Conservation (phyloP, 1,140 invertebrate genomes). For the Chlorops oryzae region DNA sequence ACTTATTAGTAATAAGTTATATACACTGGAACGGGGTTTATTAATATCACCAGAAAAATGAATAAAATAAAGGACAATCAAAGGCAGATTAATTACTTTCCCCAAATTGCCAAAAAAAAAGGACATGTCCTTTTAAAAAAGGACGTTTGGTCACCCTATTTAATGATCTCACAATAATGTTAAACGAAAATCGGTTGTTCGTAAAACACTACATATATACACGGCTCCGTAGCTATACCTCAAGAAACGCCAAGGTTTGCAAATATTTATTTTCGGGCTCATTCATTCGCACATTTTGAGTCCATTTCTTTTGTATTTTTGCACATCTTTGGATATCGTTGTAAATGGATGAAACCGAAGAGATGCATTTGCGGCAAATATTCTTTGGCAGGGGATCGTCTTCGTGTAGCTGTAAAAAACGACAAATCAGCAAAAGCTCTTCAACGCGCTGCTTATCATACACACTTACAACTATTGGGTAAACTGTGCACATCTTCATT, state of each 20-base stretch:
- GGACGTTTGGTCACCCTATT: too few species aligned
- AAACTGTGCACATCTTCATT: conserved; percentile 14
- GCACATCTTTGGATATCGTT: conserved; percentile 5
- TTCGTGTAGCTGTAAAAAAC: conserved; percentile 12
- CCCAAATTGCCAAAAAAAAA: too few species aligned
- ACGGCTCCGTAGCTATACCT: too few species aligned
- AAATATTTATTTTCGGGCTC: conserved; percentile 14
- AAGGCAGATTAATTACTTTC: too few species aligned
- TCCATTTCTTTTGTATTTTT: conserved; percentile 10
- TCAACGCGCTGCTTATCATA: neutral
- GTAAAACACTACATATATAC: too few species aligned
- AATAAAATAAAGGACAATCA: too few species aligned
- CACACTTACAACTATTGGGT: conserved; percentile 15
- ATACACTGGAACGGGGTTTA: too few species aligned
- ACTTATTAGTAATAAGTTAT: too few species aligned
- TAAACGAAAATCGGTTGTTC: too few species aligned
- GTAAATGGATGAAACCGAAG: neutral
- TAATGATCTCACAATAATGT: too few species aligned
- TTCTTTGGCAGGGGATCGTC: conserved; percentile 18
- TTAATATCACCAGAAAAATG: too few species aligned
- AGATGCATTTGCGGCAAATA: conserved; percentile 16
- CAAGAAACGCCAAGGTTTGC: conserved; percentile 9
- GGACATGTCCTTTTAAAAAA: too few species aligned
- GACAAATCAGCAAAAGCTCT: neutral
- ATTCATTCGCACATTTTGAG: conserved; percentile 2